Base-by-base conservation (phyloP, 1,140 invertebrate genomes). In the Zaprionus capensis region DNA sequence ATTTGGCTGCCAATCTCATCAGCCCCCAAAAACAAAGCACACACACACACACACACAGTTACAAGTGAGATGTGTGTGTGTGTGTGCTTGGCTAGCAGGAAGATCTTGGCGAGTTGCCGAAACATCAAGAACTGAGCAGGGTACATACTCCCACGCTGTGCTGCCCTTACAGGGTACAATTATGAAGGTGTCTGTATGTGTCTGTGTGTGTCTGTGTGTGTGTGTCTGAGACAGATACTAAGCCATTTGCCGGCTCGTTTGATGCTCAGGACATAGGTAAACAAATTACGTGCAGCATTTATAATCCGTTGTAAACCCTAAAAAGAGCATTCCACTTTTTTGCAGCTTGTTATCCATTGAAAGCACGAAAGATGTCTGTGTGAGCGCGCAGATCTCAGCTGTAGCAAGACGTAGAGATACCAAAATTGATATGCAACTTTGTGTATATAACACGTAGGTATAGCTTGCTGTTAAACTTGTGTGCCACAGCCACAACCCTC, bases 221-320 rank as follows among this genome's bases (percentile, higher is more conserved):
- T 26, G 22, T 6, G 44, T 15, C n/a, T 3, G 44, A 41, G 67
- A 57, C 41, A 31, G 53, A 31, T 15, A 67, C 70, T 87, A 83
- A 87, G 82, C 83, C 70, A 59, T 71, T 75, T 75, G 59, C 59
- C 73, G 69, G 55, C 74, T 72, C 84, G 68, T 78, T 88, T 78
- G 84, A 78, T 62, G 80, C 74, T 71, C 51, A 55, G 76, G 59
- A 73, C 61, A 58, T 36, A 64, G 76, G 77, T 78, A 81, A 87
- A 83, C 84, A 83, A 87, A 80, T 80, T 80, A 77, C 78, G 78
- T 78, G 70, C 78, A 77, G 70, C 75, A 82, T 83, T 82, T 86
- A 86, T 86, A 86, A 86, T 86, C 82, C 69, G 63, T 22, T 44
- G 17, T 2, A 12, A 51, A 24, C 22, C 17, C 31, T 26, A 56